Percentiles rank a stretch among this genome's conserved stretches.
Conservation (phyloP, 2,113 vertebrate genomes). For the Thymallus thymallus region DNA sequence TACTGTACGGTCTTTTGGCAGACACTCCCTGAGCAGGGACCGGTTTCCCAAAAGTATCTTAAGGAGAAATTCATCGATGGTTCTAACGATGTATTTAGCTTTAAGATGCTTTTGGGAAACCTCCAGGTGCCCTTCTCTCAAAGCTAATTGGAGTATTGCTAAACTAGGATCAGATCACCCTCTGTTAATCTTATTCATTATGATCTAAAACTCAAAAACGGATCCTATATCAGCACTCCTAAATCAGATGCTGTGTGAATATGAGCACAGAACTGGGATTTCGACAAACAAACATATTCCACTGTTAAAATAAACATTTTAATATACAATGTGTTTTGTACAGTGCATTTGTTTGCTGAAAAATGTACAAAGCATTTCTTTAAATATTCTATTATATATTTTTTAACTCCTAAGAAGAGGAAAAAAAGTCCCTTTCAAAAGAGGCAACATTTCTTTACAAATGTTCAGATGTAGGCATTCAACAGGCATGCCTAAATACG, state of each 20-base stretch:
- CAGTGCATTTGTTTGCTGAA: slow-evolving; percentile 60
- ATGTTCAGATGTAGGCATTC: slow-evolving; percentile 54
- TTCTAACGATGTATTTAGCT: too few relatives aligned
- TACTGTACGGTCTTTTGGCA: too few relatives aligned
- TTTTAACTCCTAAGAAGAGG: slow-evolving; percentile 42
- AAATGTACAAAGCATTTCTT: slow-evolving; percentile 72
- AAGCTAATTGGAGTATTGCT: too few relatives aligned
- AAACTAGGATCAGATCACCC: too few relatives aligned
- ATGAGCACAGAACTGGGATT: neutral
- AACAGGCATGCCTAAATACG: slow-evolving; percentile 57
- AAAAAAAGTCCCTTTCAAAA: slow-evolving; percentile 56
- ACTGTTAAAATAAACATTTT: slow-evolving; percentile 71
- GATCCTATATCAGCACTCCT: too few relatives aligned
- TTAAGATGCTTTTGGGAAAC: too few relatives aligned
- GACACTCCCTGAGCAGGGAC: too few relatives aligned
- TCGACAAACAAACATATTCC: neutral
- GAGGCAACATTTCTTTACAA: slow-evolving; percentile 53
- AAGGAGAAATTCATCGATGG: too few relatives aligned
- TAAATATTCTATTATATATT: slow-evolving; percentile 63
- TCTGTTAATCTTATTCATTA: too few relatives aligned
- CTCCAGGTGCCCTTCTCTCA: too few relatives aligned
- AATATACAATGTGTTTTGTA: slow-evolving; percentile 70
- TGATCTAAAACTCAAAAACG: too few relatives aligned
- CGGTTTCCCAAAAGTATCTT: too few relatives aligned
- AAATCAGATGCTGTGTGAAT: neutral